Evolutionary conservation across 2,113 vertebrate genomes (phyloP).

Genomic region (Ornithorhynchus anatinus): DNA sequence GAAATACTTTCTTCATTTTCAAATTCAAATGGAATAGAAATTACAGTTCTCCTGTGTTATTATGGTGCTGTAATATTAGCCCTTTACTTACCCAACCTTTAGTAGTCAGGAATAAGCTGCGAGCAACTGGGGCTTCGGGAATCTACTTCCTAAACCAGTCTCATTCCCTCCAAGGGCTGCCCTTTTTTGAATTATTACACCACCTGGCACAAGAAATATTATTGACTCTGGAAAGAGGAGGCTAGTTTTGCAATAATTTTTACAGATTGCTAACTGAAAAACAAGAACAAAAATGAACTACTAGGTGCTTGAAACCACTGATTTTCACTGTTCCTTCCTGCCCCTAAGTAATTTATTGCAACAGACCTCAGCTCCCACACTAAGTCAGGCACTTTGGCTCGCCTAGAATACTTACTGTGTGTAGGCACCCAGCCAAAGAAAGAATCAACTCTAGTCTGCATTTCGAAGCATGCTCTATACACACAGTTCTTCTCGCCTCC

Average conservation of each 20-base stretch:
- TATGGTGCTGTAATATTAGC: slow-evolving; percentile 56
- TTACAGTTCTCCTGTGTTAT: slow-evolving; percentile 50
- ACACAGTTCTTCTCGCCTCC: slow-evolving; percentile 17
- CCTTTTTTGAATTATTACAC: slow-evolving; percentile 58
- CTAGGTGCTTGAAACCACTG: slow-evolving; percentile 53
- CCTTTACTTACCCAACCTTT: slow-evolving; percentile 64
- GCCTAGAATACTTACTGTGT: slow-evolving; percentile 18
- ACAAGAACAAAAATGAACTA: slow-evolving; percentile 67
- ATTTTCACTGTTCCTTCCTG: slow-evolving; percentile 51
- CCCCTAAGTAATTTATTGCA: slow-evolving; percentile 52
- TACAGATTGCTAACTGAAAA: slow-evolving; percentile 63
- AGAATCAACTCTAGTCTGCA: slow-evolving; percentile 31
- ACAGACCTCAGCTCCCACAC: slow-evolving; percentile 25
- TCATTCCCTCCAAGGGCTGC: slow-evolving; percentile 54
- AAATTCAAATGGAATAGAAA: slow-evolving; percentile 65
- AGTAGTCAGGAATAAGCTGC: slow-evolving; percentile 56
- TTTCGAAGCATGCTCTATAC: slow-evolving; percentile 30
- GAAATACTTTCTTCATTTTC: slow-evolving; percentile 53
- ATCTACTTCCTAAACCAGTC: slow-evolving; percentile 56
- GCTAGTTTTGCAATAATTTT: slow-evolving; percentile 58
- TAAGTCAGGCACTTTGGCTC: slow-evolving; percentile 39
- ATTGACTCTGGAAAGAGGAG: slow-evolving; percentile 61
- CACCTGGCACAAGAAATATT: slow-evolving; percentile 61
- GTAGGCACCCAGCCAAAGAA: slow-evolving; percentile 29
- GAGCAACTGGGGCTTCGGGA: slow-evolving; percentile 34